A percentile compares a stretch with the other conserved stretches of the same genome.
Evolutionary conservation across 2,797 vertebrate genomes (phyloP).

Genomic region (Chiloscyllium punctatum): DNA sequence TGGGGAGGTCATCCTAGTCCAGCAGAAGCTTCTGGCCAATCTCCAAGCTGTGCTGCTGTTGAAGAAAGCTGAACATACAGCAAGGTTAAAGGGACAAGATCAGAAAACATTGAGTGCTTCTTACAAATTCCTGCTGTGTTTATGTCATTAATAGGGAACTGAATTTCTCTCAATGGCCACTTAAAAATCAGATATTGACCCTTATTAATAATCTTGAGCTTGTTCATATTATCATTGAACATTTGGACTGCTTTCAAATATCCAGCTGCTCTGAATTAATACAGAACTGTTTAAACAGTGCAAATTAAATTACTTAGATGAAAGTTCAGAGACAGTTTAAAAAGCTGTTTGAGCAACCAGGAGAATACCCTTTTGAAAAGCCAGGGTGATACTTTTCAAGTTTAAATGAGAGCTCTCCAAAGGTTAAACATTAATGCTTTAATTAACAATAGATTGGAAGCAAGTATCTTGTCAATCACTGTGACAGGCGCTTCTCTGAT

Average conservation of each 20-base stretch:
- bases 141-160: background rate
- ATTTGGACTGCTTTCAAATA: constrained; percentile 23
- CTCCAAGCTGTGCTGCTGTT: background rate
- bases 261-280: constrained; percentile 36
- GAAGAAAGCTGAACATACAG: background rate
- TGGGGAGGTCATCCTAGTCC: no score
- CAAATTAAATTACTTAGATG: constrained; percentile 36
- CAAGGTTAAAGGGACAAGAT: background rate
- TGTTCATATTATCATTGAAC: background rate
- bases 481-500: background rate
- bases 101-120: background rate
- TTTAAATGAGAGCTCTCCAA: background rate
- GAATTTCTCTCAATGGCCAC: constrained; percentile 26
- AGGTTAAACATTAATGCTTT: background rate
- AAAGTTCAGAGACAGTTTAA: constrained; percentile 25
- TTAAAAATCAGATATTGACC: constrained; percentile 31
- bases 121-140: constrained; percentile 11
- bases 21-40: background rate
- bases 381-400: background rate
- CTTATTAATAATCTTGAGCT: constrained; percentile 20
- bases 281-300: constrained; percentile 30
- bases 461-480: constrained; percentile 6
- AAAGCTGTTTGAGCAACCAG: background rate
- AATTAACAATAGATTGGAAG: background rate
- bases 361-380: background rate